Base-by-base conservation (phyloP, 2,113 vertebrate species). In the Ramphastos sulfuratus region DNA sequence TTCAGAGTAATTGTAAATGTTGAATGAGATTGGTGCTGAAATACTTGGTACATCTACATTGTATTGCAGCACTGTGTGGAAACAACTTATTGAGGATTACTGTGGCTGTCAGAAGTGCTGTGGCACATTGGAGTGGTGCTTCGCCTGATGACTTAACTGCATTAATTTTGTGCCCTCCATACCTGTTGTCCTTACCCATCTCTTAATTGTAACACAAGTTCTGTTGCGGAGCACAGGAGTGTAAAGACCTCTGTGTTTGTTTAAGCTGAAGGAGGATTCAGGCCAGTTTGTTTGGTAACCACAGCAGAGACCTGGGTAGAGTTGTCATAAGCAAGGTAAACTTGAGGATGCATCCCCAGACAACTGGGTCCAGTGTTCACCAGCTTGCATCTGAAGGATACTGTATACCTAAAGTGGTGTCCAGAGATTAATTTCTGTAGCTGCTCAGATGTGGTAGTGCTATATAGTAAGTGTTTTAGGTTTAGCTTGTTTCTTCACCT, bases 151-250 rank as follows among this genome's bases (percentile, higher is more conserved):
- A 9, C 31, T 76, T 73, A 16, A 14, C 16, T 52, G 31, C 37
- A 24, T 77, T 79, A 2, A 15, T 39, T 76, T 61, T 58, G 31
- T 2, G 48, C 9, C 4, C 6, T 48, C 0, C 35, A 4, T 73
- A 80, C 28, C 21, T 44, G 13, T 63, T 86, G 25, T 63, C 30
- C 87, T 55, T 89, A 76, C 30, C 59, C 15, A 1, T 69, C 6
- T 86, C 33, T 78, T 75, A 33, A 54, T 74, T 77, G 59, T 50
- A n/a, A 31, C 14, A 15, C 5, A 74, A 67, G 42, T 60, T 90
- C 33, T 75, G 9, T 42, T 0, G 0, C 10, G 66, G 60, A 30
- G 56, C 37, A 23, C 15, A 46, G 20, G 17, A 78, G 50, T 1
- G 2, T 30, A 27, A 39, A 65, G 30, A 35, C 4, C 17, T 90